A percentile compares a stretch with the other conserved stretches of the same genome.
Conservation (phyloP, 2,797 vertebrate species). For the Myripristis jacobus region DNA sequence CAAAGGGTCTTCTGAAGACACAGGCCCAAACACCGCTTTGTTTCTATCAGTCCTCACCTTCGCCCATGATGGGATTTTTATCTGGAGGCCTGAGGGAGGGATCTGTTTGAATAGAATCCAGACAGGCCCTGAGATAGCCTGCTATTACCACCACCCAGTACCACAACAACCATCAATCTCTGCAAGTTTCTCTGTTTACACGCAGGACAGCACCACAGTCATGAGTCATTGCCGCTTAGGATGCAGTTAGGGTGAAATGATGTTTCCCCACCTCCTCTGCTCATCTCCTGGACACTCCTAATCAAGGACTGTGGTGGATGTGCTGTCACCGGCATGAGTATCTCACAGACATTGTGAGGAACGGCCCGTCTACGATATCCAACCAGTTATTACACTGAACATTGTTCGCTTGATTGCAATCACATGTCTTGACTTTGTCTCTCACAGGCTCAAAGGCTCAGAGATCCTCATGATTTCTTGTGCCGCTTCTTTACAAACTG, state of each 20-base stretch:
- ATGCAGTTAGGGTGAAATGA: constrained; percentile 63
- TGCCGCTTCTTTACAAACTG: constrained; percentile 48
- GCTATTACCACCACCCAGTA: constrained; percentile 70
- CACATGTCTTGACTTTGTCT: constrained; percentile 67
- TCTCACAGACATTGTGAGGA: constrained; percentile 44
- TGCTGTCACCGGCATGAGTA: constrained; percentile 36
- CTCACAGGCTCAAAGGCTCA: constrained; percentile 22
- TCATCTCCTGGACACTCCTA: constrained; percentile 48
- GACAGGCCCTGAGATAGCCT: constrained; percentile 75
- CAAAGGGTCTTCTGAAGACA: constrained; percentile 45
- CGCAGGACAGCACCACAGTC: constrained; percentile 59
- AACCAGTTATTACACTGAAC: constrained; percentile 66
- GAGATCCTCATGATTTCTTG: constrained; percentile 51
- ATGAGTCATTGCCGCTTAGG: constrained; percentile 63
- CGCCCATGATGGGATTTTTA: constrained; percentile 79
- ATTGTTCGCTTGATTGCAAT: constrained; percentile 76
- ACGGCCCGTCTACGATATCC: constrained; percentile 46
- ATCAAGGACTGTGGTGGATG: constrained; percentile 58
- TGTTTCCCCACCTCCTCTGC: constrained; percentile 42
- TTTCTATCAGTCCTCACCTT: constrained; percentile 71
- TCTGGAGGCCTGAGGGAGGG: constrained; percentile 73
- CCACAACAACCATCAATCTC: constrained; percentile 76
- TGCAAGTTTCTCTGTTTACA: constrained; percentile 70
- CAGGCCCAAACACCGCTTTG: constrained; percentile 44
- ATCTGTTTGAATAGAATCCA: constrained; percentile 75